Percentiles rank a stretch among this genome's conserved stretches.
phyloP scores from a whole-genome alignment of 1,140 invertebrate species.

The Aphidius gifuensis region DNA sequence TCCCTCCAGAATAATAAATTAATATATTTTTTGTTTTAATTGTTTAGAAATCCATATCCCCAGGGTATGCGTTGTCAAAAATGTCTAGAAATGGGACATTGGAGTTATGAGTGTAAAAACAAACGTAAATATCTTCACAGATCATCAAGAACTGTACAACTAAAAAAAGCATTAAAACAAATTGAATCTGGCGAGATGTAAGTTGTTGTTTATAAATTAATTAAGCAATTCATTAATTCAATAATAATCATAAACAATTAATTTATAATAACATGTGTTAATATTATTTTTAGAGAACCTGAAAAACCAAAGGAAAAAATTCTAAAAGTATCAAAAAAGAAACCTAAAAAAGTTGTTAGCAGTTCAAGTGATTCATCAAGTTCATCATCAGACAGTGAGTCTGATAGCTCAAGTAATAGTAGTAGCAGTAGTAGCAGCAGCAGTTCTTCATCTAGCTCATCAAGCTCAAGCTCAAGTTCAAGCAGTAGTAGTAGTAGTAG shows the following conservation, averaged over 20 bases:
- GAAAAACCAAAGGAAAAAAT: slow-evolving; percentile 13
- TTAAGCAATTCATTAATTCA: slow-evolving; percentile 6
- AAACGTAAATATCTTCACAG: slow-evolving; percentile 84
- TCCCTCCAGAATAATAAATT: background rate
- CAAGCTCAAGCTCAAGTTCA: no score
- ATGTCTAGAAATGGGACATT: slow-evolving; percentile 86
- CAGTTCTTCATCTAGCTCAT: no score
- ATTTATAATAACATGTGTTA: background rate
- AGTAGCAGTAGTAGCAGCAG: no score
- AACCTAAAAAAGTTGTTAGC: slow-evolving; percentile 31
- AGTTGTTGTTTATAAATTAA: slow-evolving; percentile 10
- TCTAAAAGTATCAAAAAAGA: slow-evolving; percentile 23
- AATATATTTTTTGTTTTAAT: slow-evolving; percentile 3
- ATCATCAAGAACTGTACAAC: slow-evolving; percentile 72
- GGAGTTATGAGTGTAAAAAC: slow-evolving; percentile 90
- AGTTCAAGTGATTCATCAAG: slow-evolving; percentile 26
- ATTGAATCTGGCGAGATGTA: slow-evolving; percentile 48
- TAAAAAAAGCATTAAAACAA: slow-evolving; percentile 71
- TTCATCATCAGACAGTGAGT: slow-evolving; percentile 37
- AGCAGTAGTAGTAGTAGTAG: slow-evolving; percentile 32
- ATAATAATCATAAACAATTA: background rate
- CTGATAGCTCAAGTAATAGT: slow-evolving; percentile 26
- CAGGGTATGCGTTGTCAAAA: slow-evolving; percentile 82
- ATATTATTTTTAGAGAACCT: slow-evolving; percentile 16
- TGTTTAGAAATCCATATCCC: slow-evolving; percentile 56